phyloP scores from a whole-genome alignment of 2,888 invertebrate species.

The Heliconius erato region DNA sequence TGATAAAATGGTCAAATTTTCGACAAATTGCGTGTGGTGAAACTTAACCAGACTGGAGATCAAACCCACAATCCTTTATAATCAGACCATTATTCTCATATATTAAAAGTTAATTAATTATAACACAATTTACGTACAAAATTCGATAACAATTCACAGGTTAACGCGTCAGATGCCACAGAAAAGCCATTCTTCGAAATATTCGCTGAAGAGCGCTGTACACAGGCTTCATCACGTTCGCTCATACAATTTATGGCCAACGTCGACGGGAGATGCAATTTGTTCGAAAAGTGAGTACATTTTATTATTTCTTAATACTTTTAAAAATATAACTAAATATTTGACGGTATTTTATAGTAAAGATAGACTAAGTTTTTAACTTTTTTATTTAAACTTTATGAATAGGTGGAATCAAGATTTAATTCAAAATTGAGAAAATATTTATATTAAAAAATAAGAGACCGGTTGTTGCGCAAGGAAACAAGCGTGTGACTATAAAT shows the following conservation, averaged over 20 bases:
- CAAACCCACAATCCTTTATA: no score
- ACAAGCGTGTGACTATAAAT: no score
- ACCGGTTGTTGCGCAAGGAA: no score
- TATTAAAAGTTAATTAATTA: no score
- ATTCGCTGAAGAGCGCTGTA: conserved; percentile 85
- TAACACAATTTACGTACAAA: conserved; percentile 15
- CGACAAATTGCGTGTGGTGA: no score
- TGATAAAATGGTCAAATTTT: no score
- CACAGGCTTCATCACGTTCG: conserved; percentile 83
- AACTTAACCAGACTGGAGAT: no score
- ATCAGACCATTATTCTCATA: no score
- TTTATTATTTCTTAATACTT: conserved; percentile 20
- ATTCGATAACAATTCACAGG: conserved; percentile 58
- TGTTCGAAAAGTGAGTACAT: conserved; percentile 84
- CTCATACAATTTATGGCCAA: conserved; percentile 88
- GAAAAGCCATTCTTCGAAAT: conserved; percentile 84
- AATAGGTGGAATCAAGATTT: no score
- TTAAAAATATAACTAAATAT: neutral
- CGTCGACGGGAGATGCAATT: conserved; percentile 86
- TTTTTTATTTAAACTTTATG: no score
- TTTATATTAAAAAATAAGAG: no score
- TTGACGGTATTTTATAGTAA: neutral
- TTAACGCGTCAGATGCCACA: conserved; percentile 62
- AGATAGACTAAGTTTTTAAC: neutral
- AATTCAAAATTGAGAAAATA: no score